Conservation (phyloP, 2,113 vertebrate genomes). For the Crotophaga sulcirostris region DNA sequence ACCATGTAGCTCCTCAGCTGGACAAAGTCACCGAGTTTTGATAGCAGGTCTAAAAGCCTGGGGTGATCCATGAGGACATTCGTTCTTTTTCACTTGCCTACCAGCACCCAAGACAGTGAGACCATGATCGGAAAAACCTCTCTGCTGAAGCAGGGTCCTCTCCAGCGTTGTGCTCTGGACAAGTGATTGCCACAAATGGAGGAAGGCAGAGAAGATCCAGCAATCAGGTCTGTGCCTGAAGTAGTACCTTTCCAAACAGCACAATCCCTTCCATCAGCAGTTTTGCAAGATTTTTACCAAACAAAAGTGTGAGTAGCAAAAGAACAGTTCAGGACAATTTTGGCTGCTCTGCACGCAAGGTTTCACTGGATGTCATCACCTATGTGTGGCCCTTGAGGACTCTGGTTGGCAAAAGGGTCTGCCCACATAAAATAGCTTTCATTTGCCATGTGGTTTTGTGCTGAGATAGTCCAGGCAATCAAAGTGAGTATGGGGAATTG, state of each 20-base stretch:
- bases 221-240: neutral
- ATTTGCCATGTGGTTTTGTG: constrained; percentile 21
- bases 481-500: constrained; percentile 45
- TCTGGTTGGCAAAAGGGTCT: neutral
- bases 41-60: neutral
- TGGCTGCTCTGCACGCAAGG: neutral
- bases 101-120: neutral
- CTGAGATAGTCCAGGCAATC: constrained; percentile 35
- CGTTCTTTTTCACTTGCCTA: neutral
- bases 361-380: constrained; percentile 39
- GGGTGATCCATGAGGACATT: neutral
- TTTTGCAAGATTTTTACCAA: neutral
- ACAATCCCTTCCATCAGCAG: neutral
- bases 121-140: neutral
- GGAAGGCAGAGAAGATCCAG: neutral
- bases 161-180: neutral
- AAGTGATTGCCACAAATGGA: neutral
- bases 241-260: neutral
- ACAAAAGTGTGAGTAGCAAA: neutral
- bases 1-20: neutral
- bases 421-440: constrained; percentile 14
- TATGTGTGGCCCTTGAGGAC: neutral
- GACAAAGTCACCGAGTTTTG: neutral
- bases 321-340: neutral
- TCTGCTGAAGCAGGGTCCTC: neutral